phyloP scores from a whole-genome alignment of 2,113 vertebrate genomes.

The Rattus rattus region DNA sequence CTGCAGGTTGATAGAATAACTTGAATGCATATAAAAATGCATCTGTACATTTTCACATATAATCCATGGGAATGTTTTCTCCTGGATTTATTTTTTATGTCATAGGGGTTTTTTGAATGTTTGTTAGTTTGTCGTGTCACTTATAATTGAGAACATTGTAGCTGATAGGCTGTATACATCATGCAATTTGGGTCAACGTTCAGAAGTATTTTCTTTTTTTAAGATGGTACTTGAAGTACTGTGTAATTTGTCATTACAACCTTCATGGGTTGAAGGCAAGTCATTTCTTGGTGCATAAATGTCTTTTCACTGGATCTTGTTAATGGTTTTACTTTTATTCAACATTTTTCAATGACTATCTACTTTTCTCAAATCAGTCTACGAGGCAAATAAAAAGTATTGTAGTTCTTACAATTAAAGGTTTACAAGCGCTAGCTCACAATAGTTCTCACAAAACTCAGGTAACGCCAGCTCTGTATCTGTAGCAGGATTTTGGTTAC shows the following conservation, averaged over 20 bases:
- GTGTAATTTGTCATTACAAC: not conserved
- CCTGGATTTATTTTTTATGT: not conserved
- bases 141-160: not conserved
- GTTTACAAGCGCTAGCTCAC: not conserved
- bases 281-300: constrained; percentile 30
- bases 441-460: not conserved
- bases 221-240: not conserved
- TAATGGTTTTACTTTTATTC: not conserved
- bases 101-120: not conserved
- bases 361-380: constrained; percentile 48
- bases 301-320: constrained; percentile 54
- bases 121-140: not conserved
- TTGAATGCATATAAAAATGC: not conserved
- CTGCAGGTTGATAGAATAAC: not conserved
- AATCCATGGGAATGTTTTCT: not conserved
- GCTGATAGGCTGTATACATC: not conserved
- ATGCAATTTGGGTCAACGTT: not conserved
- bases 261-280: not conserved
- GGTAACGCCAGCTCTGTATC: not conserved
- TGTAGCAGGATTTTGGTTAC: no score
- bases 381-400: constrained; percentile 46
- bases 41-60: not conserved
- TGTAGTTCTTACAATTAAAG: constrained; percentile 9
- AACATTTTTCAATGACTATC: not conserved
- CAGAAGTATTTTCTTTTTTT: not conserved